A percentile compares a stretch with the other conserved stretches of the same genome.
Conservation (phyloP, 2,797 vertebrate species). For the Rhincodon typus region DNA sequence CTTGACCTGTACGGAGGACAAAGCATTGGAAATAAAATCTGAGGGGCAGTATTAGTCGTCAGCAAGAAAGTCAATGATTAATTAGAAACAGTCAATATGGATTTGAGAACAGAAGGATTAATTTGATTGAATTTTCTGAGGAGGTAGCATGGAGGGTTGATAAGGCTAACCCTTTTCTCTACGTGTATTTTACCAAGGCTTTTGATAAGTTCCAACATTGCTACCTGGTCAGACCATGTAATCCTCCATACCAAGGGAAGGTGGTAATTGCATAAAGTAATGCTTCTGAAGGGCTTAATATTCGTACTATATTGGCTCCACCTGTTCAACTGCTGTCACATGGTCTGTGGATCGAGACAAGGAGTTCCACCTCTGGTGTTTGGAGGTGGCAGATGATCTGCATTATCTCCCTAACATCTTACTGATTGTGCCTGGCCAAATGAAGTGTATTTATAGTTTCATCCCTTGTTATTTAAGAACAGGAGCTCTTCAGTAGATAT, state of each 20-base stretch:
- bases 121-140: background rate
- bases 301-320: no score
- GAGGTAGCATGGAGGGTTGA: background rate
- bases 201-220: background rate
- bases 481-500: no score
- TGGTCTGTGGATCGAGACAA: no score
- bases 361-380: no score
- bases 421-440: no score
- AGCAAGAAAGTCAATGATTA: background rate
- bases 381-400: no score
- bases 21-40: background rate
- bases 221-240: background rate
- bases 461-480: no score
- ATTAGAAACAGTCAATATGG: background rate
- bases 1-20: background rate
- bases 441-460: no score
- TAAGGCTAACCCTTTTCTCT: background rate
- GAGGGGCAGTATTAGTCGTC: background rate
- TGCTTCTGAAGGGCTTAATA: no score
- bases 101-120: background rate
- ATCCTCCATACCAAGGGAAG: background rate
- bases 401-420: no score
- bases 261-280: no score
- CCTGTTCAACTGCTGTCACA: no score
- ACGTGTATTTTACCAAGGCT: background rate